Evolutionary conservation across 2,888 invertebrate genomes (phyloP), one percentile per base, ranked within the genome.

Genomic region (Melikaiella ostensackeni): DNA sequence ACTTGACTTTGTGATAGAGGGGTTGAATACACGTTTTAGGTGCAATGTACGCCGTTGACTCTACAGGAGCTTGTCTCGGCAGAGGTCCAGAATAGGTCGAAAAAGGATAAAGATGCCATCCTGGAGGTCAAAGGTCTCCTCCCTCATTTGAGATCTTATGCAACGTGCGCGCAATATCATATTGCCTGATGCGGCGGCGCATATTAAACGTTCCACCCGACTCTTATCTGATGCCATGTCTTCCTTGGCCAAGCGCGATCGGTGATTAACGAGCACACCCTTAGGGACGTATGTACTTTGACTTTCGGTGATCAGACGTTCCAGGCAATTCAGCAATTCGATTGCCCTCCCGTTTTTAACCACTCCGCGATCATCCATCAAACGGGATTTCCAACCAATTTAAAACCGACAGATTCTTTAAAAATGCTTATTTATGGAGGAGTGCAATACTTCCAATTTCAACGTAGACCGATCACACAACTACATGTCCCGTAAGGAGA

Each of bases 71-170:
- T 24, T 64, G 64, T 64, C 77, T 70, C 62, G 74, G 74, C 55
- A 77, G 61, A 75, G 75, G 75, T 76, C 66, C 42, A 50, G 50
- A 63, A 46, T 57, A 79, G 66, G 66, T 42, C 42, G 46, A n/a
- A 84, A 87, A 83, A 85, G 87, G 86, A 87, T 86, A 87, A 88
- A 86, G 87, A 87, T 86, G 86, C 80, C 79, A 82, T 86, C 82
- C 85, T 81, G 78, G 76, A 85, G 86, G 84, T 84, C 83, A 83
- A 81, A 82, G 86, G 85, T 86, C 84, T 83, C 84, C 75, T 86
- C 82, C 84, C 87, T 88, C 87, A 88, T 89, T 89, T 87, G 83
- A 84, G 87, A 89, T 89, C 88, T 88, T 87, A 86, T 88, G 89
- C 88, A 89, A 88, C 88, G 86, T 85, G 85, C 85, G 84, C 86